Conservation (phyloP, 2,888 invertebrate genomes). For the Nudaria mundana region DNA sequence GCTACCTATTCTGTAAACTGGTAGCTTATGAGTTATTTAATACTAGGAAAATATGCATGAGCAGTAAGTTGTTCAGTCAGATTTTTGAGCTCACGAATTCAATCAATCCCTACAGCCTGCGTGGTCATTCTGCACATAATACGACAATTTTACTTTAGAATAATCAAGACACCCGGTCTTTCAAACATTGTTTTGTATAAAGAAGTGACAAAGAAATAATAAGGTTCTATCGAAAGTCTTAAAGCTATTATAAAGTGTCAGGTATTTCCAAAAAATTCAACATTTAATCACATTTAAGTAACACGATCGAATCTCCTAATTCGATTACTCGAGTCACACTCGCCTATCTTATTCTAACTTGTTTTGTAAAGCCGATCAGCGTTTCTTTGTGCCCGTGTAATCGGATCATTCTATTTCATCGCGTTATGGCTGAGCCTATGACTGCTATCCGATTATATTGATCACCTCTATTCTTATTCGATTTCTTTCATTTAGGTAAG, state of each 20-base stretch:
- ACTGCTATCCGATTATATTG: slow-evolving; percentile 30
- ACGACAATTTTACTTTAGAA: too few species aligned
- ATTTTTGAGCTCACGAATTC: too few species aligned
- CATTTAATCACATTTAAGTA: slow-evolving; percentile 2
- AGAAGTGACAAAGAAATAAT: too few species aligned
- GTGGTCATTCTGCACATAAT: too few species aligned
- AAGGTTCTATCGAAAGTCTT: too few species aligned
- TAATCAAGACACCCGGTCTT: too few species aligned
- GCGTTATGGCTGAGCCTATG: slow-evolving; percentile 44
- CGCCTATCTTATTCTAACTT: slow-evolving; percentile 30
- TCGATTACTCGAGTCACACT: slow-evolving; percentile 16
- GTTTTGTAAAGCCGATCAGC: slow-evolving; percentile 48
- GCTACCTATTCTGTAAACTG: too few species aligned
- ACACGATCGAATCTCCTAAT: slow-evolving; percentile 24
- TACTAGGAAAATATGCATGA: too few species aligned
- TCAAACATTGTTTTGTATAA: too few species aligned
- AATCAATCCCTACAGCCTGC: too few species aligned
- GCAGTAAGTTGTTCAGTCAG: too few species aligned
- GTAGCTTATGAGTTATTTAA: too few species aligned
- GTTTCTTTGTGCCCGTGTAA: slow-evolving; percentile 51
- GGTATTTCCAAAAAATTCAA: background rate
- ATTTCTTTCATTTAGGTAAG: background rate
- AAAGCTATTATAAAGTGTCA: background rate
- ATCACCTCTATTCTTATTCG: slow-evolving; percentile 4
- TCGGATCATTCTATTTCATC: slow-evolving; percentile 52